Percentiles rank a stretch among this genome's conserved stretches.
phyloP scores from a whole-genome alignment of 2,888 invertebrate species.

The Drosophila ezoana region DNA sequence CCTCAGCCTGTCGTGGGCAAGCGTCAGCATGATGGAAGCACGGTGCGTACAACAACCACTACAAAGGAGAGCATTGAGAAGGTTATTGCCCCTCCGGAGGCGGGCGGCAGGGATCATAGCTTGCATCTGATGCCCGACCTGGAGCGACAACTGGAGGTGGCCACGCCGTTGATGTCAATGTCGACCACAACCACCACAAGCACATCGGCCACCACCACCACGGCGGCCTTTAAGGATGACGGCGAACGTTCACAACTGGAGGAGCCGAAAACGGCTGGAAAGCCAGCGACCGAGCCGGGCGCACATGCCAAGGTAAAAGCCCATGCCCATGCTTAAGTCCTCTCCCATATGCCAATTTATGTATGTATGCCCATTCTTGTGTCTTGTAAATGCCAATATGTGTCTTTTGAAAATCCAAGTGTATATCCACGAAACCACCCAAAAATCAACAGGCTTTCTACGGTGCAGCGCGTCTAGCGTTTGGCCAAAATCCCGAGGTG shows the following conservation, averaged over 20 bases:
- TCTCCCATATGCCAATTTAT: conserved; percentile 27
- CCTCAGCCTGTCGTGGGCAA: conserved; percentile 38
- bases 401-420: conserved; percentile 75
- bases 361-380: conserved; percentile 36
- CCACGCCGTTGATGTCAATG: conserved; percentile 75
- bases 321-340: conserved; percentile 10
- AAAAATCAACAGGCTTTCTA: conserved; percentile 86
- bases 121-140: conserved; percentile 71
- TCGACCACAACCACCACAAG: conserved; percentile 67
- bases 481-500: conserved; percentile 86
- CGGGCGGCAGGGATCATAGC: conserved; percentile 31
- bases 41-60: conserved; percentile 62
- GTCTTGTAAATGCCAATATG: conserved; percentile 64
- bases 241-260: conserved; percentile 66
- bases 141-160: conserved; percentile 82
- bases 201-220: conserved; percentile 67
- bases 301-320: conserved; percentile 66
- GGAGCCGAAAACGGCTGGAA: conserved; percentile 65
- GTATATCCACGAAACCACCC: conserved; percentile 77
- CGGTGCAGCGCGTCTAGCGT: conserved; percentile 87
- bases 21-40: conserved; percentile 58
- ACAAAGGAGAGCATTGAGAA: conserved; percentile 66
- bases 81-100: conserved; percentile 57
- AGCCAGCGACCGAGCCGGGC: conserved; percentile 54
- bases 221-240: conserved; percentile 71